phyloP scores from a whole-genome alignment of 30 jellyfish, hydroid and myxozoan species.

The Mastigias papua region DNA sequence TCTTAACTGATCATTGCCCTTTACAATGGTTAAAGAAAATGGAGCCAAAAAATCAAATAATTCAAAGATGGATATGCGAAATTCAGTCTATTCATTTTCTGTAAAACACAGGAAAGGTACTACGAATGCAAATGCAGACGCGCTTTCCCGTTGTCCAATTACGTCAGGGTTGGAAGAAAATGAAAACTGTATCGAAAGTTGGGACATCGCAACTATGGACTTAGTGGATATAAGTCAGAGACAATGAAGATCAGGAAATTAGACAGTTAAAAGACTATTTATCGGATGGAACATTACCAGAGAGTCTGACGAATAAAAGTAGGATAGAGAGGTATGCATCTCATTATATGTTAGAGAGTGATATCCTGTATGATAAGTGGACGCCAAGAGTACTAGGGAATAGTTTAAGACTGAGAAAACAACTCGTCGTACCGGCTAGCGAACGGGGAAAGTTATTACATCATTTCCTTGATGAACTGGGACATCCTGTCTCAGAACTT shows the following conservation, averaged over 20 bases:
- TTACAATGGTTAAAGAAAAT: not conserved
- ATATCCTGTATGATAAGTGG: constrained; percentile 16
- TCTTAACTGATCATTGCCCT: constrained; percentile 49
- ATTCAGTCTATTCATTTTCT: constrained; percentile 2
- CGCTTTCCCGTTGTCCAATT: constrained; percentile 28
- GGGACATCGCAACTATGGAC: not conserved
- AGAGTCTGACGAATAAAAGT: not conserved
- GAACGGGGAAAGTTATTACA: constrained; percentile 15
- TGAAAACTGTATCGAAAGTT: not conserved
- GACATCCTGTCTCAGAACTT: constrained; percentile 1
- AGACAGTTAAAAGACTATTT: constrained; percentile 11
- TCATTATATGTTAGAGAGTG: constrained; percentile 1
- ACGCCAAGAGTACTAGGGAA: not conserved
- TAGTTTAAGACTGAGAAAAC: not conserved
- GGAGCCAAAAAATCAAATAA: not conserved
- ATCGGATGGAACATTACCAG: not conserved
- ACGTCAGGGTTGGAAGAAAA: not conserved
- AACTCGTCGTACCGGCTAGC: constrained; percentile 36
- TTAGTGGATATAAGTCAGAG: not conserved
- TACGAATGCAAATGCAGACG: constrained; percentile 29
- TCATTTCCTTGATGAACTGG: not conserved
- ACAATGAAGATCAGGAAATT: not conserved
- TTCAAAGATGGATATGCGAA: constrained; percentile 35
- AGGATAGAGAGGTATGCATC: not conserved
- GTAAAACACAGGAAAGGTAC: constrained; percentile 12